A percentile compares a stretch with the other conserved stretches of the same genome.
Conservation (phyloP, 2,113 vertebrate species). For the Chloroceryle aenea region DNA sequence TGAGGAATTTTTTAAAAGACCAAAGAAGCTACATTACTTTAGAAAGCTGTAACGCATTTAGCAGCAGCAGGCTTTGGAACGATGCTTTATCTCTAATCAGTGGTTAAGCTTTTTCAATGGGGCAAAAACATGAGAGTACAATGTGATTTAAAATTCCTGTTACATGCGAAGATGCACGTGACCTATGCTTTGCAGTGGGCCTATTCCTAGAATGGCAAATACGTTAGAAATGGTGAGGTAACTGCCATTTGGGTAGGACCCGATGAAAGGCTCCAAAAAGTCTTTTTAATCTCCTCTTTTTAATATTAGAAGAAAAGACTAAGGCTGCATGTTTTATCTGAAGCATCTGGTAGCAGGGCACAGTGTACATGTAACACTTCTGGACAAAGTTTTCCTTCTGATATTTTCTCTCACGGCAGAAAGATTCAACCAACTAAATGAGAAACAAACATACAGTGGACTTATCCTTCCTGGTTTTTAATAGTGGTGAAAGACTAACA, state of each 20-base stretch:
- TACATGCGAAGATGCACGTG: slow-evolving; percentile 57
- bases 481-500: background rate
- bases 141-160: slow-evolving; percentile 53
- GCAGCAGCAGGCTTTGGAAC: background rate
- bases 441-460: background rate
- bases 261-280: slow-evolving; percentile 11
- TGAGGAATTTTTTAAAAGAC: slow-evolving; percentile 40
- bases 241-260: slow-evolving; percentile 11
- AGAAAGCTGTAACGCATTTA: slow-evolving; percentile 26
- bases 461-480: background rate
- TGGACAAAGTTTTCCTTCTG: background rate
- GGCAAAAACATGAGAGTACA: slow-evolving; percentile 20
- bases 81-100: slow-evolving; percentile 37
- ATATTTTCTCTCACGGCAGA: background rate
- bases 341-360: background rate
- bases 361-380: background rate
- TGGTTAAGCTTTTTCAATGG: slow-evolving; percentile 43
- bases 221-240: background rate
- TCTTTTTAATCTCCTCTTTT: too few species aligned
- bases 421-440: background rate
- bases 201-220: slow-evolving; percentile 25
- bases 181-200: slow-evolving; percentile 19
- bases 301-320: background rate
- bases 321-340: slow-evolving; percentile 29
- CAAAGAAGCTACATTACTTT: slow-evolving; percentile 58